Evolutionary conservation across 2,888 invertebrate species (phyloP).

Genomic region (Tipula unca): DNA sequence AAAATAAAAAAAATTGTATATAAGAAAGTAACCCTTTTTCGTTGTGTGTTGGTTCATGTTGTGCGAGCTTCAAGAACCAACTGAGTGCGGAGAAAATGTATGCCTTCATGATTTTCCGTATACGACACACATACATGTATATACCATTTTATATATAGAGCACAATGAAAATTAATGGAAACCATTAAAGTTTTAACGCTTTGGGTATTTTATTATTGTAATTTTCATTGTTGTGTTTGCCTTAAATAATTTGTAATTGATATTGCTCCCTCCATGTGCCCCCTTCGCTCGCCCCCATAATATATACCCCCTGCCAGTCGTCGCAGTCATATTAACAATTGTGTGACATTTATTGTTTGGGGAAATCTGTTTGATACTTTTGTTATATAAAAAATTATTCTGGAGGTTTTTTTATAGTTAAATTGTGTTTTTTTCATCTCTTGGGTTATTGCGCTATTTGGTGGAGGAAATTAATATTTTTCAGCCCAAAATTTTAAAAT

Average conservation of each 20-base stretch:
- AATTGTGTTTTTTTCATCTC: not conserved
- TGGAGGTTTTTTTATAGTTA: not conserved
- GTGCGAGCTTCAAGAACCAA: not conserved
- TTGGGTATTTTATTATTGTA: not conserved
- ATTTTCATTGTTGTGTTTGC: not conserved
- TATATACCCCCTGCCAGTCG: no score
- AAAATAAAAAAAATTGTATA: not conserved
- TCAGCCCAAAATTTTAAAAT: not conserved
- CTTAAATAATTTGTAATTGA: constrained; percentile 8
- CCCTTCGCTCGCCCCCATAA: not conserved
- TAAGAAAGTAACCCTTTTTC: not conserved
- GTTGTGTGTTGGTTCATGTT: not conserved
- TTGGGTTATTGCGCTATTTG: no score
- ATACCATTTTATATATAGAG: not conserved
- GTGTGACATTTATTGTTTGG: constrained; percentile 1
- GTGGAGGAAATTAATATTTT: not conserved
- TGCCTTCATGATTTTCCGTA: not conserved
- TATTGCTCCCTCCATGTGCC: not conserved
- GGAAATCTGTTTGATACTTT: not conserved
- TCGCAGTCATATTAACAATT: not conserved
- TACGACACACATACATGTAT: not conserved
- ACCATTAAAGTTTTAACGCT: constrained; percentile 14
- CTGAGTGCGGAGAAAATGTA: not conserved
- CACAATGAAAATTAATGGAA: constrained; percentile 3
- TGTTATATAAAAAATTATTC: not conserved